A percentile compares a stretch with the other conserved stretches of the same genome.
These are phyloP conservation scores for Cnemophilus loriae DNA, from an alignment of 2,113 vertebrate species.

Conservation along the genomic window DNA sequence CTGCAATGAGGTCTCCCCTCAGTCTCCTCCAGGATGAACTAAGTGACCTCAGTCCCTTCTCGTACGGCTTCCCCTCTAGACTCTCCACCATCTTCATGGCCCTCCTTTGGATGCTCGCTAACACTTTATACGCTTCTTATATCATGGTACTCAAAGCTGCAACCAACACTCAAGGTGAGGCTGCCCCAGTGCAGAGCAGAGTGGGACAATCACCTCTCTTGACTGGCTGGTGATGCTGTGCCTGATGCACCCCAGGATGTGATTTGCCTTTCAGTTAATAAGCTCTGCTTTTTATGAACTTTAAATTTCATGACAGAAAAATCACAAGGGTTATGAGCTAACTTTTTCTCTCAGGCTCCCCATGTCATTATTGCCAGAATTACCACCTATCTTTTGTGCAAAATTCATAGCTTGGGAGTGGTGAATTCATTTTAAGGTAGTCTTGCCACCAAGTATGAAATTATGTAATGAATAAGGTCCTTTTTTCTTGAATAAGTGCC, in stretches of 20 bases:
- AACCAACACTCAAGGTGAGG: rapidly evolving
- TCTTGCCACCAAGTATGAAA: not conserved
- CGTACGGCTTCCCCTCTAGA: not conserved
- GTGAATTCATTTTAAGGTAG: not conserved
- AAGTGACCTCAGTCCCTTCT: not conserved
- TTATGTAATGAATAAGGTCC: not conserved
- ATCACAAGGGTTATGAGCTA: not conserved
- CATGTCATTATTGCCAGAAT: not conserved
- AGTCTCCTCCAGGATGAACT: not conserved
- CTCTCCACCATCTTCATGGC: no score
- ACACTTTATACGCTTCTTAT: not conserved
- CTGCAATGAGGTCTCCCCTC: not conserved
- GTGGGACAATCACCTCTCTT: not conserved
- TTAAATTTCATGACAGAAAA: not conserved
- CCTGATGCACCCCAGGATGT: not conserved
- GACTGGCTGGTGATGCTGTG: rapidly evolving
- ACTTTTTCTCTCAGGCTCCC: not conserved
- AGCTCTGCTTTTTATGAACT: not conserved
- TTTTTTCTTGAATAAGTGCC: not conserved
- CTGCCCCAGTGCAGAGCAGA: not conserved
- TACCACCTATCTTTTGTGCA: not conserved
- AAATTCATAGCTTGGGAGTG: not conserved
- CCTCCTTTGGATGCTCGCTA: not conserved
- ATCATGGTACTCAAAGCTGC: rapidly evolving
- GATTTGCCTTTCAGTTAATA: not conserved